phyloP scores from a whole-genome alignment of 2,113 vertebrate genomes.

The Ailurus styani region DNA sequence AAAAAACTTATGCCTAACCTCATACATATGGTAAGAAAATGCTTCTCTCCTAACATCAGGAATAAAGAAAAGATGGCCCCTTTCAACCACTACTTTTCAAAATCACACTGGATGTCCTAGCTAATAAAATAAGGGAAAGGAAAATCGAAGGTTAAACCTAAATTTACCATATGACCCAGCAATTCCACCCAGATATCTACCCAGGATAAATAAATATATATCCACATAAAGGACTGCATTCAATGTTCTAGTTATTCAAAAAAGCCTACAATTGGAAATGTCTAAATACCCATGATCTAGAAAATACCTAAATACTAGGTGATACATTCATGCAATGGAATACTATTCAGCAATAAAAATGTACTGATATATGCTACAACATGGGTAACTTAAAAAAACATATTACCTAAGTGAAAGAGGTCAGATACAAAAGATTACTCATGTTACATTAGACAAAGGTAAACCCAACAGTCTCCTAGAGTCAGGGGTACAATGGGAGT shows the following conservation, averaged over 20 bases:
- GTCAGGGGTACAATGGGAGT: neutral
- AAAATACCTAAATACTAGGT: neutral
- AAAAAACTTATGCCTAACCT: neutral
- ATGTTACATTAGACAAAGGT: neutral
- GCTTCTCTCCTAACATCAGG: neutral
- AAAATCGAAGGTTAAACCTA: neutral
- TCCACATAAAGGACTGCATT: neutral
- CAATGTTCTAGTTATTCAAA: neutral
- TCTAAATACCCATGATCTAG: neutral
- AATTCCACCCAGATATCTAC: neutral
- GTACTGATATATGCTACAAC: neutral
- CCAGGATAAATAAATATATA: neutral
- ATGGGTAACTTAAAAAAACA: neutral
- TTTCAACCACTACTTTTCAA: neutral
- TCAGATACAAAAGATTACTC: neutral
- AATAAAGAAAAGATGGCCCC: neutral
- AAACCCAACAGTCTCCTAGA: neutral
- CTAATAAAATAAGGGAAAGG: neutral
- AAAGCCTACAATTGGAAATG: neutral
- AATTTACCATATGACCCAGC: neutral
- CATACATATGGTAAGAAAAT: neutral
- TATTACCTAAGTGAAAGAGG: neutral
- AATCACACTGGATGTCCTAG: neutral
- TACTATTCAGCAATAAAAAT: neutral
- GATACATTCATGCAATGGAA: neutral